These are phyloP conservation scores for Catostomus latipinnis DNA, from an alignment of 2,797 vertebrate genomes.

Conservation along the genomic window DNA sequence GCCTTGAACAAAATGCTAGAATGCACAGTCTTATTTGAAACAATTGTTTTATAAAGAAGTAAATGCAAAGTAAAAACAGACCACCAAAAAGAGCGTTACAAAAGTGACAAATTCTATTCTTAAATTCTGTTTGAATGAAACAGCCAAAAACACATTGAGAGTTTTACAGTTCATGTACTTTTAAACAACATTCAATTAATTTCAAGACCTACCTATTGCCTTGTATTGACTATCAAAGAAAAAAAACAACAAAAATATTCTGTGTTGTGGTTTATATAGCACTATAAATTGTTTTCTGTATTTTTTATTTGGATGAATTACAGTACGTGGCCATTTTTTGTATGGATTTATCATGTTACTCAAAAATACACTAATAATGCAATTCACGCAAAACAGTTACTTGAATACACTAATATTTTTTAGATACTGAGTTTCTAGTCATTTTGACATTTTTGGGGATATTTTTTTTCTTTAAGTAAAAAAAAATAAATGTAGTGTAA, in stretches of 20 bases:
- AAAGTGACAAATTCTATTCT: conserved; percentile 2
- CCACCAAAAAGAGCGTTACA: background rate
- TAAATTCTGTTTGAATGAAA: background rate
- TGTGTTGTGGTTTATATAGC: background rate
- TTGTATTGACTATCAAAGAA: background rate
- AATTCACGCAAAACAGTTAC: too few relatives aligned
- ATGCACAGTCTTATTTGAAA: background rate
- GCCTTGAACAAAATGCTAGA: background rate
- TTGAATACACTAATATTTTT: too few relatives aligned
- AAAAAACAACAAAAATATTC: background rate
- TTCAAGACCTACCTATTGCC: background rate
- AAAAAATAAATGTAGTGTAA: too few relatives aligned
- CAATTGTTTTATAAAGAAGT: conserved; percentile 2
- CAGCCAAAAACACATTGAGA: background rate
- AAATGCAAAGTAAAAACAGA: background rate
- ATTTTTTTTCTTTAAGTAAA: too few relatives aligned
- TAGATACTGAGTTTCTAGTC: too few relatives aligned
- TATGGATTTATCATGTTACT: too few relatives aligned
- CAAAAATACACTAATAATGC: too few relatives aligned
- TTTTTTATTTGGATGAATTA: too few relatives aligned
- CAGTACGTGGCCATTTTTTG: too few relatives aligned
- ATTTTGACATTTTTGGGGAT: too few relatives aligned
- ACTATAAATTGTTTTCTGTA: background rate
- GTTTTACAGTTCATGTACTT: background rate
- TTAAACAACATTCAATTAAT: background rate